Evolutionary conservation across 2,888 invertebrate species (phyloP).

Genomic region (Apotomis turbidana): DNA sequence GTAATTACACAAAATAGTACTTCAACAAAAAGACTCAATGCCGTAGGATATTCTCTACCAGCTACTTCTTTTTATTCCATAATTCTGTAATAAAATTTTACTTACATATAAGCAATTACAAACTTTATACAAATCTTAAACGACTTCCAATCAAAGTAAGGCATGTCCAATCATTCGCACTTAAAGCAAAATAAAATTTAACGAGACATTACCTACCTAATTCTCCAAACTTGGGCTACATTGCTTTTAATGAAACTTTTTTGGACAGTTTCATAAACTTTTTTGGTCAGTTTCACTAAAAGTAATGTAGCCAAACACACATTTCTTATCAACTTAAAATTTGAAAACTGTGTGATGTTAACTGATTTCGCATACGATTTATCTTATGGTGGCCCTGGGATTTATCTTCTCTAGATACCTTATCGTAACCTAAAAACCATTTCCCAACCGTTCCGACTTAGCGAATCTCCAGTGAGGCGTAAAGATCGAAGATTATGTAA

Average conservation of each 20-base stretch:
- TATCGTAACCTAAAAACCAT: slow-evolving; percentile 30
- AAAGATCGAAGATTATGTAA: slow-evolving; percentile 70
- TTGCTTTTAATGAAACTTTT: slow-evolving; percentile 19
- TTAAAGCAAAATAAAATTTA: slow-evolving; percentile 31
- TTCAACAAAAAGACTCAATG: no score
- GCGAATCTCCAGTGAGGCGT: slow-evolving; percentile 62
- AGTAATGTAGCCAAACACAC: no score
- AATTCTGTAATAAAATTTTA: slow-evolving; percentile 3
- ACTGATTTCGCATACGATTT: slow-evolving; percentile 24
- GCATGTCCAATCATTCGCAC: slow-evolving; percentile 25
- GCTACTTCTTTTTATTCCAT: neutral
- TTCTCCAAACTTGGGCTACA: slow-evolving; percentile 21
- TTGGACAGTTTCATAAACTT: no score
- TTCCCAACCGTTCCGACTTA: slow-evolving; percentile 31
- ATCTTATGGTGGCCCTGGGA: slow-evolving; percentile 36
- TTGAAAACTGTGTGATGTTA: neutral
- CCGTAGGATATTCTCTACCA: no score
- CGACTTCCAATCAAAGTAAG: slow-evolving; percentile 19
- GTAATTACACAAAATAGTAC: no score
- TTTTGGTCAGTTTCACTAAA: no score
- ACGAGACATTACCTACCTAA: slow-evolving; percentile 16
- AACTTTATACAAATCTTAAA: slow-evolving; percentile 16
- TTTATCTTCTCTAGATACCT: slow-evolving; percentile 36
- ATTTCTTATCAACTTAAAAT: neutral
- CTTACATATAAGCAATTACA: neutral